phyloP scores from a whole-genome alignment of 2,113 vertebrate species.

The Cynoglossus semilaevis region DNA sequence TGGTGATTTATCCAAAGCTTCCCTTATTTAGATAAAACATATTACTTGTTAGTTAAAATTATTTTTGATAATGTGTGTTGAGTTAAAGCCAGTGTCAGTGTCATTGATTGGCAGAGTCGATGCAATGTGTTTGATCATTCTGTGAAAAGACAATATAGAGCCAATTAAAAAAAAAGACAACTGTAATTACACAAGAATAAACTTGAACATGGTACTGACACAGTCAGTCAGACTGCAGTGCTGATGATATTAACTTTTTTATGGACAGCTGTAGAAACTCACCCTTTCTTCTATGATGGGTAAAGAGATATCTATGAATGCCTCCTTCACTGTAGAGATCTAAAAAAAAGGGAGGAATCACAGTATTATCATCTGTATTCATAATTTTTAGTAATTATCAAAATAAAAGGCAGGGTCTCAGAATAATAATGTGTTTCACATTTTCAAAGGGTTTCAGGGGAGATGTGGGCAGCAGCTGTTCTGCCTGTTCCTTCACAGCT shows the following conservation, averaged over 20 bases:
- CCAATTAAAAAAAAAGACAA: not conserved
- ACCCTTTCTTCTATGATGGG: conserved; percentile 98
- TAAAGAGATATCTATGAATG: conserved; percentile 97
- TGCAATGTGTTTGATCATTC: no score
- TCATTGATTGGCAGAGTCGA: no score
- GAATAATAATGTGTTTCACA: conserved; percentile 2
- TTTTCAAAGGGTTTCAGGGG: not conserved
- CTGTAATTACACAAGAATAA: no score
- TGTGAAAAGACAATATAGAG: not conserved
- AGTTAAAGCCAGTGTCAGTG: no score
- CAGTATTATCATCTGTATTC: not conserved
- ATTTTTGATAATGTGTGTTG: no score
- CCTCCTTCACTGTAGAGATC: conserved; percentile 95
- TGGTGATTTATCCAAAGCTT: no score
- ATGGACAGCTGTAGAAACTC: conserved; percentile 63
- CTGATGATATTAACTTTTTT: no score
- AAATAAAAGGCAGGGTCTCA: not conserved
- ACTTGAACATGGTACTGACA: no score
- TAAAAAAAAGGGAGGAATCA: conserved; percentile 64
- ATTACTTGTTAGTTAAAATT: no score
- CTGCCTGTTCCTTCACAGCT: conserved; percentile 15
- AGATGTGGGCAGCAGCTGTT: conserved; percentile 8
- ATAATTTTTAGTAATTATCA: not conserved
- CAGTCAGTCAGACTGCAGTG: no score
- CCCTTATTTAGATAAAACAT: no score